A percentile compares a stretch with the other conserved stretches of the same genome.
Conservation (phyloP, 2,113 vertebrate species). For the Pelobates fuscus region DNA sequence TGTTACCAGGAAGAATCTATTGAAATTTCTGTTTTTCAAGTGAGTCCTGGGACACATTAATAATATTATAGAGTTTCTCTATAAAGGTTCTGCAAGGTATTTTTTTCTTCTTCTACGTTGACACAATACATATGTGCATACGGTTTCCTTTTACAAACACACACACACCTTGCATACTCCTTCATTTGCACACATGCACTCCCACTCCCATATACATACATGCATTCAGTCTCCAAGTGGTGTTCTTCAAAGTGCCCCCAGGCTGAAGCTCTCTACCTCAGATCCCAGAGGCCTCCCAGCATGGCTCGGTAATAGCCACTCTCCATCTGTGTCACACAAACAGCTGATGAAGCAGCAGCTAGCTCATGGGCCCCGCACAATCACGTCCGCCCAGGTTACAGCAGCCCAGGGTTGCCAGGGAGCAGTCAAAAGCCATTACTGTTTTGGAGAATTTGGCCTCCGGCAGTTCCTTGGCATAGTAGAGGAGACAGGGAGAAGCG, state of each 20-base stretch:
- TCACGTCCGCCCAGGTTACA: constrained; percentile 97
- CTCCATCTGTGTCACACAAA: constrained; percentile 86
- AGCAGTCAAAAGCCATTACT: constrained; percentile 99
- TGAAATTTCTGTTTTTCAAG: too few relatives aligned
- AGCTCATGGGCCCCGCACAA: constrained; percentile 75
- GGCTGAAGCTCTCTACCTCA: constrained; percentile 97
- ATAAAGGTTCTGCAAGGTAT: too few relatives aligned
- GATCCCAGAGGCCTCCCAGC: constrained; percentile 94
- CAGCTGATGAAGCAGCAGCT: constrained; percentile 89
- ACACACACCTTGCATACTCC: too few relatives aligned
- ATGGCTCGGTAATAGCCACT: constrained; percentile 96
- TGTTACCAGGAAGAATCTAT: too few relatives aligned
- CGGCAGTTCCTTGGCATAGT: constrained; percentile 92
- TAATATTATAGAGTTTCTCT: too few relatives aligned
- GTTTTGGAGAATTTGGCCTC: constrained; percentile 99
- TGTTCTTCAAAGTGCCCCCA: constrained; percentile 94
- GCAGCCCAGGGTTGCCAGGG: constrained; percentile 95
- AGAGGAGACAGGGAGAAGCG: constrained; percentile 45
- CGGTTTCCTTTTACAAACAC: too few relatives aligned
- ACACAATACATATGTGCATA: too few relatives aligned
- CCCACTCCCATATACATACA: constrained; percentile 23
- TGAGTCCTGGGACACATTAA: too few relatives aligned
- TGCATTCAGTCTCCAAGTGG: constrained; percentile 81
- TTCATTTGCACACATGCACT: not conserved
- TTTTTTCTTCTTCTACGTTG: too few relatives aligned